Base-by-base conservation (phyloP, 2,797 vertebrate genomes). In the Hemitrygon akajei region DNA sequence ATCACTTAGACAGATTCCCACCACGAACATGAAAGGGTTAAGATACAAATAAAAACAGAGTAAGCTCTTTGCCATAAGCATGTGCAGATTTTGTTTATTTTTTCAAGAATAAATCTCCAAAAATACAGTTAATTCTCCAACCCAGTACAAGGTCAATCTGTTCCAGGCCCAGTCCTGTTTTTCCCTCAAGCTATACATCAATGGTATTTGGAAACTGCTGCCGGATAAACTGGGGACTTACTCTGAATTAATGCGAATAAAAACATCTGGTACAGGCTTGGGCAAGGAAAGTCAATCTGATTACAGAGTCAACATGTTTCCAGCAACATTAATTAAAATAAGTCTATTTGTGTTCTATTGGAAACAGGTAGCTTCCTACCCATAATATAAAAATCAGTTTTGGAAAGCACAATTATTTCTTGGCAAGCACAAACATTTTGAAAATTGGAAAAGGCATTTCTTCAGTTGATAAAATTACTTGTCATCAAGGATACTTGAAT, bases 61-160 rank as follows among this genome's bases (percentile, higher is more conserved):
- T 91, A 92, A 92, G 40, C 69, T 75, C 96, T 97, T 97, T 96
- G 96, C 95, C 95, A 96, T 96, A 96, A 97, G 96, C 96, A 96
- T 96, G 95, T 95, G 95, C 96, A 95, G 95, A 96, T 97, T 96
- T 96, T 97, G 97, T 97, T 97, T 97, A 97, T 96, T 96, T 96
- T 96, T 94, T 94, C 86, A 93, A 94, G 93, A 94, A 91, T 58
- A 73, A 94, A 77, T 76, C 94, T 81, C 93, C 94, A 69, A 94
- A 94, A 95, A 94, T 94, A 94, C 94, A 94, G 94, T 93, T 94
- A 94, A 94, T 93, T 92, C 93, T 94, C 79, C 34, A 30, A 92
- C 94, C 34, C 79, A 94, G 60, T 94, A 93, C 34, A 95, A 95
- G 94, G 94, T 95, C 94, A 95, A 94, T n/a, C 84, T 94, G 93